Conservation (phyloP, 2,888 invertebrate genomes). For the Monoplex corrugatus region DNA sequence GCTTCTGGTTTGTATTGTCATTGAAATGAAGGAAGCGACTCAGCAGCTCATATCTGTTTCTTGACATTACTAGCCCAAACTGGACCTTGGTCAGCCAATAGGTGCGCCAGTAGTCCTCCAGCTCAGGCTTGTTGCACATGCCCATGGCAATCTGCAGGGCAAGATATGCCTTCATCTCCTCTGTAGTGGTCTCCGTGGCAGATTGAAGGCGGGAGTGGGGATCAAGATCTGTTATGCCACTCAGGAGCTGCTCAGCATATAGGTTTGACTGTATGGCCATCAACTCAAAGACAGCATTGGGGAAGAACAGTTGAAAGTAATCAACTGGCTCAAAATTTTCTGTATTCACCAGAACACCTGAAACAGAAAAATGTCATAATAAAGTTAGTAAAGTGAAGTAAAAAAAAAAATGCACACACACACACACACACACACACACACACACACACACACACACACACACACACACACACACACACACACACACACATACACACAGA, state of each 20-base stretch:
- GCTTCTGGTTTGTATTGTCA: not conserved
- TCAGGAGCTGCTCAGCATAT: slow-evolving; percentile 21
- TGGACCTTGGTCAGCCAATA: slow-evolving; percentile 28
- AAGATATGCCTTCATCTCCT: slow-evolving; percentile 1
- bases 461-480: too few species aligned
- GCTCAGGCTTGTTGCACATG: not conserved
- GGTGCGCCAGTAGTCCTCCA: slow-evolving; percentile 34
- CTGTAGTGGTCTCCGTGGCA: too few species aligned
- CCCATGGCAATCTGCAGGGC: slow-evolving; percentile 38
- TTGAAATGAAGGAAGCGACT: slow-evolving; percentile 24
- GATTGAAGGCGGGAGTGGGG: not conserved
- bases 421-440: too few species aligned
- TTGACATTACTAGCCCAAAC: slow-evolving; percentile 21
- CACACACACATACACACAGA: too few species aligned
- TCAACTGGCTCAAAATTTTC: not conserved
- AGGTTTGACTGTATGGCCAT: slow-evolving; percentile 27
- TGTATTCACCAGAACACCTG: not conserved
- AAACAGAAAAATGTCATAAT: not conserved
- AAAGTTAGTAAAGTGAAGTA: too few species aligned
- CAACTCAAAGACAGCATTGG: not conserved
- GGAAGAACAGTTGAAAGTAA: slow-evolving; percentile 33
- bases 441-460: too few species aligned
- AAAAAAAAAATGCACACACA: too few species aligned
- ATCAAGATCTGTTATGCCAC: not conserved
- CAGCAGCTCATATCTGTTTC: slow-evolving; percentile 21